Conservation (phyloP, 2,888 invertebrate species). For the Agrochola circellaris region DNA sequence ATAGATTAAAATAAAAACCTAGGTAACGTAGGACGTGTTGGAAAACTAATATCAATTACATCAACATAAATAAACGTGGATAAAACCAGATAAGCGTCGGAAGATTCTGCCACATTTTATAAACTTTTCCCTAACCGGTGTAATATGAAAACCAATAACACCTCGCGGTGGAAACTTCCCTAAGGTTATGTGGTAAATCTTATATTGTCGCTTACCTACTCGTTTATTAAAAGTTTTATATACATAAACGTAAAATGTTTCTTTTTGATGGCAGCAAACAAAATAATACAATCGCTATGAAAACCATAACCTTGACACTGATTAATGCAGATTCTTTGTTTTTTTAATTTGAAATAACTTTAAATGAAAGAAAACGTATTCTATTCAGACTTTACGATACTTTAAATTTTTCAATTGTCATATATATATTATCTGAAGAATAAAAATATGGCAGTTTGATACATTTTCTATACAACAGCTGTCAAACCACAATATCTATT, state of each 20-base stretch:
- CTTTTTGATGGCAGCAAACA: neutral
- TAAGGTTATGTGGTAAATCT: conserved; percentile 35
- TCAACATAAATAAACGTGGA: conserved; percentile 5
- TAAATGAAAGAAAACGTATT: neutral
- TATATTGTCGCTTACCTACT: conserved; percentile 23
- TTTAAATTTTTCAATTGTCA: too few relatives aligned
- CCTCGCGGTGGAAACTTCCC: conserved; percentile 35
- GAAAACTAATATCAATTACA: conserved; percentile 10
- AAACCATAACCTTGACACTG: neutral
- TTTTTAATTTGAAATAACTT: neutral
- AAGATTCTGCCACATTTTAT: conserved; percentile 40
- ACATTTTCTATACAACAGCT: too few relatives aligned
- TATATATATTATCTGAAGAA: too few relatives aligned
- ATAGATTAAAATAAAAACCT: neutral
- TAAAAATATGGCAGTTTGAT: too few relatives aligned
- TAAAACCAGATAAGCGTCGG: conserved; percentile 14
- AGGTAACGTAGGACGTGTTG: neutral
- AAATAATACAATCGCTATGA: neutral
- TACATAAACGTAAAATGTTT: neutral
- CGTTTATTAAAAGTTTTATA: conserved; percentile 20
- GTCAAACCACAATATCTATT: too few relatives aligned
- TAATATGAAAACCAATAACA: conserved; percentile 57
- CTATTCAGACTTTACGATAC: neutral
- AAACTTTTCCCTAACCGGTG: conserved; percentile 35
- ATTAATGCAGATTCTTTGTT: neutral